These are phyloP conservation scores for Nowickia ferox DNA, from an alignment of 2,888 invertebrate genomes.

Conservation along the genomic window DNA sequence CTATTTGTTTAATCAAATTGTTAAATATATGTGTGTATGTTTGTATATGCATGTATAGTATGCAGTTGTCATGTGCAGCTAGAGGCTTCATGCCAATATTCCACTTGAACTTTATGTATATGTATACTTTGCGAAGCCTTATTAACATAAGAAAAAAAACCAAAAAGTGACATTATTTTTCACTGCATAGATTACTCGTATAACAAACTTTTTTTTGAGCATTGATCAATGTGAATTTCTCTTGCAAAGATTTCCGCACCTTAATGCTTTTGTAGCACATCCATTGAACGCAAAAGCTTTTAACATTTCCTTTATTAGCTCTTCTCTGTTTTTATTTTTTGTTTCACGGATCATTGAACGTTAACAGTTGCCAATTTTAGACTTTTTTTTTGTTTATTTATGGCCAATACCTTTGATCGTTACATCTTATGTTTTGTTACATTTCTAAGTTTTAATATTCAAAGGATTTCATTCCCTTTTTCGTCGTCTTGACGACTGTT, in stretches of 20 bases:
- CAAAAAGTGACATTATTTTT: too few relatives aligned
- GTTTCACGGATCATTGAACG: conserved; percentile 59
- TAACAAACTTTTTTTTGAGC: too few relatives aligned
- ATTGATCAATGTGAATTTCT: too few relatives aligned
- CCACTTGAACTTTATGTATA: too few relatives aligned
- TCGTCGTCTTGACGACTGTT: conserved; percentile 5
- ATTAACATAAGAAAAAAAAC: too few relatives aligned
- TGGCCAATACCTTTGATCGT: conserved; percentile 45
- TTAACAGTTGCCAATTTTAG: conserved; percentile 18
- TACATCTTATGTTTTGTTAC: conserved; percentile 28
- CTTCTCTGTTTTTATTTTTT: background rate
- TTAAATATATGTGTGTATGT: background rate
- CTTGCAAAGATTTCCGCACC: background rate
- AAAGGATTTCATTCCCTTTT: conserved; percentile 42
- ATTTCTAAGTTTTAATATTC: conserved; percentile 13
- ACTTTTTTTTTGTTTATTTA: conserved; percentile 42
- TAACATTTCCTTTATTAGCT: background rate
- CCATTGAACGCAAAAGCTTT: background rate
- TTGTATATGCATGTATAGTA: background rate
- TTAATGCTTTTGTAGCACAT: background rate
- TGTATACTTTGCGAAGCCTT: too few relatives aligned
- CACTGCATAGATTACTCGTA: too few relatives aligned
- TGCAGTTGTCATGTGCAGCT: too few relatives aligned
- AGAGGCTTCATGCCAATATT: too few relatives aligned
- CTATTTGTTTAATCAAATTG: conserved; percentile 1